These are phyloP conservation scores for Spilarctia lutea DNA, from an alignment of 2,888 invertebrate genomes.

Conservation along the genomic window DNA sequence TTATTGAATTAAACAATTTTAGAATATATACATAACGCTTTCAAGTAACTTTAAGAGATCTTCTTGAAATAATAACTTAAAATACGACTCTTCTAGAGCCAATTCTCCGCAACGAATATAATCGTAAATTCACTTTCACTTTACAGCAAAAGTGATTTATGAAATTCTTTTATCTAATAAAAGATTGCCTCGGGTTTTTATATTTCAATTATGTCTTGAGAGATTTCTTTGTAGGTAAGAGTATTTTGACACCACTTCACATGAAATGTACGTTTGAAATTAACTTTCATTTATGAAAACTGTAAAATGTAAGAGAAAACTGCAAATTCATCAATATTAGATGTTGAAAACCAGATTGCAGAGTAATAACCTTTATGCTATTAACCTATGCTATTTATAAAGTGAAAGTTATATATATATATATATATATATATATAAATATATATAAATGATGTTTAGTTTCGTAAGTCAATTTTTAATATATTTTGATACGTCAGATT, in stretches of 20 bases:
- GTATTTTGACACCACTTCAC: constrained; percentile 29
- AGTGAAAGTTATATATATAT: too few relatives aligned
- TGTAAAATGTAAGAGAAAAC: not conserved
- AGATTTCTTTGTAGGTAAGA: constrained; percentile 34
- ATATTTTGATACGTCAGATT: too few relatives aligned
- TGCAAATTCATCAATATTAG: not conserved
- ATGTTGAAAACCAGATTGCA: not conserved
- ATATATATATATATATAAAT: too few relatives aligned
- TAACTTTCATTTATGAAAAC: not conserved
- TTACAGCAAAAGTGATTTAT: constrained; percentile 45
- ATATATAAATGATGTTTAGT: too few relatives aligned
- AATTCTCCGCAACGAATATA: constrained; percentile 43
- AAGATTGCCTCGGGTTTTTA: constrained; percentile 47
- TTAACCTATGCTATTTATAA: not conserved
- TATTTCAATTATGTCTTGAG: constrained; percentile 45
- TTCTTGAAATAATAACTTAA: constrained; percentile 33
- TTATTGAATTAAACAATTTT: not conserved
- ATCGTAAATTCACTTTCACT: constrained; percentile 47
- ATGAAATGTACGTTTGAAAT: constrained; percentile 8
- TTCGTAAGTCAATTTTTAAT: too few relatives aligned
- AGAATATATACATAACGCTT: not conserved
- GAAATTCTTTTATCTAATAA: constrained; percentile 54
- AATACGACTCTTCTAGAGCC: constrained; percentile 37
- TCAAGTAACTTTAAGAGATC: not conserved
- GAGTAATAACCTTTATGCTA: not conserved